Base-by-base conservation (phyloP, 2,888 invertebrate genomes). In the Drosophila setosimentum region DNA sequence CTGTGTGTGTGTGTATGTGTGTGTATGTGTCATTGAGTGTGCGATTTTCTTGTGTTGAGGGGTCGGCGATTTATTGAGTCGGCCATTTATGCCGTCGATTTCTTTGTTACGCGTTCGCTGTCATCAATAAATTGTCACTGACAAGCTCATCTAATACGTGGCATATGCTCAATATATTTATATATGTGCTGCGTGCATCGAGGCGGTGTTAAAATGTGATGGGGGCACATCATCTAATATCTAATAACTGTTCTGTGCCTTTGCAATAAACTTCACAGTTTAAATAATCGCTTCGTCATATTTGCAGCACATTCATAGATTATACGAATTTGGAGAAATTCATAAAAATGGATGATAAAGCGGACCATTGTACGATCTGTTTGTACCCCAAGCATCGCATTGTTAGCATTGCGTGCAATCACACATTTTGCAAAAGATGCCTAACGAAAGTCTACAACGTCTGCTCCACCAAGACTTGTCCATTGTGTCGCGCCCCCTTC, bases 401-500 rank as follows among this genome's bases (percentile, higher is more conserved):
- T 30, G 85, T 89, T 29, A 75, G 67, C 48, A 80, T 66, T 0
- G 69, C 69, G 0, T 89, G 85, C 61, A 67, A 69, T 32, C 85
- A 85, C 45, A 59, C 66, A 10, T 89, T 85, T 29, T 85, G 85
- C 59, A 75, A 80, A 35, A 33, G 45, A 3, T 85, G 85, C 49
- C 51, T 85, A 1, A 71, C 51, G 42, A 60, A 66, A 6, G 77
- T 78, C 24, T 85, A 78, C 57, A 21, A 29, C 0, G 2, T 32
- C 30, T 65, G 87, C 21, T 2, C 53, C 18, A 10, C 42, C 10
- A 89, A 82, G 33, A 32, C 35, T 0, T 85, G 85, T 54, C 85
- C 85, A 2, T 33, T 85, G 45, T 85, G 85, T 29, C 82, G 85
- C 3, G 67, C 69, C 1, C 77, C 85, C 11, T 58, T 85, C 24